Percentiles rank a stretch among this genome's conserved stretches.
Evolutionary conservation across 2,888 invertebrate species (phyloP).

Genomic region (Diarsia brunnea): DNA sequence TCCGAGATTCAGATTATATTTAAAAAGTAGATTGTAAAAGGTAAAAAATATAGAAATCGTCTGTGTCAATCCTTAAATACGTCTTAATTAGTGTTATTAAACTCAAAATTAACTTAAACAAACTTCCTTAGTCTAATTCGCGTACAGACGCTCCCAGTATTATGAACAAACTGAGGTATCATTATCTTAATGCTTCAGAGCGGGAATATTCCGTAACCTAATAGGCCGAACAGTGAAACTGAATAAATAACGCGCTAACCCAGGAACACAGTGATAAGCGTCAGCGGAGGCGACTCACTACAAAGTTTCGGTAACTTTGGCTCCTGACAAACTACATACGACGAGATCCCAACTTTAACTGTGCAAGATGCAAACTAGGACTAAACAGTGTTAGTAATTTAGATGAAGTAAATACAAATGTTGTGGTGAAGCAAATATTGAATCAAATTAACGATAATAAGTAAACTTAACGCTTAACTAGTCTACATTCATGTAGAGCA

Average conservation of each 20-base stretch:
- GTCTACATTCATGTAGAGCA: slow-evolving; percentile 28
- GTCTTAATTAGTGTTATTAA: slow-evolving; percentile 33
- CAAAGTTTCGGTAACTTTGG: slow-evolving; percentile 20
- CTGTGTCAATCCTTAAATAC: background rate
- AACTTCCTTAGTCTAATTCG: slow-evolving; percentile 56
- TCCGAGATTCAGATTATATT: no score
- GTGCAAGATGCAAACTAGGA: slow-evolving; percentile 37
- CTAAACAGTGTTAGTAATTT: slow-evolving; percentile 49
- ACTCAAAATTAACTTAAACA: slow-evolving; percentile 33
- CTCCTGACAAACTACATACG: slow-evolving; percentile 1
- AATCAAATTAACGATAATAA: slow-evolving; percentile 50
- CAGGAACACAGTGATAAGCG: slow-evolving; percentile 32
- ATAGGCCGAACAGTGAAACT: slow-evolving; percentile 75
- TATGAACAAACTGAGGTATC: slow-evolving; percentile 67
- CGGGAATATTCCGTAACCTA: slow-evolving; percentile 74
- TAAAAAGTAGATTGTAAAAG: no score
- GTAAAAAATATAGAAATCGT: background rate
- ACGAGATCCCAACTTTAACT: slow-evolving; percentile 11
- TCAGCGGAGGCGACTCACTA: slow-evolving; percentile 18
- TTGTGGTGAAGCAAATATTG: slow-evolving; percentile 29
- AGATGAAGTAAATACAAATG: slow-evolving; percentile 44
- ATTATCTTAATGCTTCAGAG: slow-evolving; percentile 75
- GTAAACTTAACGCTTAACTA: slow-evolving; percentile 17
- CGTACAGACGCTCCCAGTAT: slow-evolving; percentile 52
- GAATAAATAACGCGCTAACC: slow-evolving; percentile 74